Evolutionary conservation across 1,140 invertebrate species (phyloP).

Genomic region (Caenorhabditis remanei): DNA sequence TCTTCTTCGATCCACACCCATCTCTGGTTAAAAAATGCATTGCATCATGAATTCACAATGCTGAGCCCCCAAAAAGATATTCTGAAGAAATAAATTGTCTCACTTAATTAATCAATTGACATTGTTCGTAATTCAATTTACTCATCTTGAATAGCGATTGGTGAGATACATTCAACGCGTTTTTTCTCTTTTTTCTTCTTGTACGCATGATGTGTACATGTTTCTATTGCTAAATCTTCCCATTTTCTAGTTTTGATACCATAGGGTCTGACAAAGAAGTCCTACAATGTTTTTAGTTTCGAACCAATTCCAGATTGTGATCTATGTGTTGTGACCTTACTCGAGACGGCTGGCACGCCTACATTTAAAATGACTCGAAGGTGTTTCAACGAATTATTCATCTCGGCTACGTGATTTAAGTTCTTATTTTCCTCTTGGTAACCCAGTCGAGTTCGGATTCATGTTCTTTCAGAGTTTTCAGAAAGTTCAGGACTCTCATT

Average conservation of each 20-base stretch:
- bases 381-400: slow-evolving; percentile 12
- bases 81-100: slow-evolving; percentile 11
- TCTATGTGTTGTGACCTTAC: too few relatives aligned
- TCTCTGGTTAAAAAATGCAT: neutral
- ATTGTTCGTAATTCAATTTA: slow-evolving; percentile 51
- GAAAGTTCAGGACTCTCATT: too few relatives aligned
- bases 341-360: neutral
- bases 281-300: too few relatives aligned
- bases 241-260: neutral
- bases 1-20: neutral
- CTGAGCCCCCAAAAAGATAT: slow-evolving; percentile 19
- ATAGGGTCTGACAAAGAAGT: too few relatives aligned
- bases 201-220: neutral
- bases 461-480: too few relatives aligned
- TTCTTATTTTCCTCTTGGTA: too few relatives aligned
- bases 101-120: slow-evolving; percentile 43
- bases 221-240: neutral
- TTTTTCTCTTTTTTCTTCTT: neutral
- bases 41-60: slow-evolving; percentile 30
- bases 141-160: slow-evolving; percentile 38
- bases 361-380: slow-evolving; percentile 1
- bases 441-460: too few relatives aligned
- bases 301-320: too few relatives aligned
- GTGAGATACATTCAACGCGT: slow-evolving; percentile 18
- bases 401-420: neutral